phyloP scores from a whole-genome alignment of 2,113 vertebrate species.

The Notechis scutatus region DNA sequence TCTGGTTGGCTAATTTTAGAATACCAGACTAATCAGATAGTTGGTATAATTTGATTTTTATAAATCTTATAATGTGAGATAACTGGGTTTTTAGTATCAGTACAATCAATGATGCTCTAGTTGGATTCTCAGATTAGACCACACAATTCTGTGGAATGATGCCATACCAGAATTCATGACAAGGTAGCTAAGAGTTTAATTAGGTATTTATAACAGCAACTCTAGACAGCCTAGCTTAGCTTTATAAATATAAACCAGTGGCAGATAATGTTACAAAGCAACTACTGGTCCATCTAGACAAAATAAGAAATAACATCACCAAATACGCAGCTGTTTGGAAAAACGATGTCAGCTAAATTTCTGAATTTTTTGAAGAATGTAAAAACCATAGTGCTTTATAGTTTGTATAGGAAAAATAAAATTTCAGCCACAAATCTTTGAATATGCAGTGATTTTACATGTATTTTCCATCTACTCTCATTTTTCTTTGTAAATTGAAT shows the following conservation, averaged over 20 bases:
- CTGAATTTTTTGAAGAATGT: neutral
- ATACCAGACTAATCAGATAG: neutral
- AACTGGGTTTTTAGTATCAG: neutral
- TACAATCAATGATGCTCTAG: neutral
- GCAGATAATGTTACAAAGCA: neutral
- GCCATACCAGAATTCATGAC: neutral
- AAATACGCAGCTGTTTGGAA: conserved; percentile 11
- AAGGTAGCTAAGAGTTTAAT: neutral
- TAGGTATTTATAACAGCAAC: neutral
- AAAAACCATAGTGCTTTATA: neutral
- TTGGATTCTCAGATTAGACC: neutral
- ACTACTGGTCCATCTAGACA: neutral
- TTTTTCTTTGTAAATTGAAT: neutral
- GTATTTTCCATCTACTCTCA: neutral
- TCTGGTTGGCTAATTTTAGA: neutral
- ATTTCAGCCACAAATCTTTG: neutral
- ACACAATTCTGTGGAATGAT: neutral
- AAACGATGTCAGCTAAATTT: conserved; percentile 2
- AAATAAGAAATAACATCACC: neutral
- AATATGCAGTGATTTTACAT: neutral
- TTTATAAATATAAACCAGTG: neutral
- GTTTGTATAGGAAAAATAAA: neutral
- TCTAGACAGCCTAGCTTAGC: neutral
- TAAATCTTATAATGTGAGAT: neutral
- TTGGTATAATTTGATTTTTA: neutral